Percentiles rank a stretch among this genome's conserved stretches.
phyloP scores from a whole-genome alignment of 2,797 vertebrate genomes.

The Morelia viridis region DNA sequence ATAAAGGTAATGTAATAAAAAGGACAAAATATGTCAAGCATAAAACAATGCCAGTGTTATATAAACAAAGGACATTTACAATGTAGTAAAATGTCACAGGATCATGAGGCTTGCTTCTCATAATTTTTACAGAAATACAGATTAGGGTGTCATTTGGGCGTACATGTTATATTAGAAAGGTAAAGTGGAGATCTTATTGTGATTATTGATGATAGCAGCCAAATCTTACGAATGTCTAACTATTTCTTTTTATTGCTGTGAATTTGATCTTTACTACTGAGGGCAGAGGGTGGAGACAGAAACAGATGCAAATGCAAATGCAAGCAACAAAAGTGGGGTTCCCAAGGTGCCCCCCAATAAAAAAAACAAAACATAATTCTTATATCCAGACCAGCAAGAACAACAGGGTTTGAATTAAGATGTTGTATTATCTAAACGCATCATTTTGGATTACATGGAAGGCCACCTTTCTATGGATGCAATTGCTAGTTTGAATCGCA shows the following conservation, averaged over 20 bases:
- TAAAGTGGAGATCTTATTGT: not conserved
- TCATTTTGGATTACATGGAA: not conserved
- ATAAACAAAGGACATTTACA: not conserved
- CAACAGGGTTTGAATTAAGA: not conserved
- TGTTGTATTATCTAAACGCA: not conserved
- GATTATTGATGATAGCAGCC: not conserved
- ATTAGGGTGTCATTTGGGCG: not conserved
- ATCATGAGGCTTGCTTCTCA: not conserved
- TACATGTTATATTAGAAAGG: not conserved
- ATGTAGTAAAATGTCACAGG: not conserved
- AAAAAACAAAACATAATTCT: constrained; percentile 24
- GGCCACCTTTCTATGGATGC: not conserved
- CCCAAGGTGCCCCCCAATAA: not conserved
- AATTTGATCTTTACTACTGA: not conserved
- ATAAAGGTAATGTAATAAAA: not conserved
- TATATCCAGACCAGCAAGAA: not conserved
- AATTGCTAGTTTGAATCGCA: not conserved
- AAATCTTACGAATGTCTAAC: not conserved
- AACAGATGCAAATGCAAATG: not conserved
- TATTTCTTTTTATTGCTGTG: not conserved
- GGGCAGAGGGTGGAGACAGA: not conserved
- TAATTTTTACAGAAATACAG: not conserved
- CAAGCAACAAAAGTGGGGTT: fast-evolving
- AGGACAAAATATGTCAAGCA: fast-evolving
- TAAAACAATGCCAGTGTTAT: not conserved